A percentile compares a stretch with the other conserved stretches of the same genome.
Conservation (phyloP, 2,797 vertebrate species). For the Brachyrhaphis roseni region DNA sequence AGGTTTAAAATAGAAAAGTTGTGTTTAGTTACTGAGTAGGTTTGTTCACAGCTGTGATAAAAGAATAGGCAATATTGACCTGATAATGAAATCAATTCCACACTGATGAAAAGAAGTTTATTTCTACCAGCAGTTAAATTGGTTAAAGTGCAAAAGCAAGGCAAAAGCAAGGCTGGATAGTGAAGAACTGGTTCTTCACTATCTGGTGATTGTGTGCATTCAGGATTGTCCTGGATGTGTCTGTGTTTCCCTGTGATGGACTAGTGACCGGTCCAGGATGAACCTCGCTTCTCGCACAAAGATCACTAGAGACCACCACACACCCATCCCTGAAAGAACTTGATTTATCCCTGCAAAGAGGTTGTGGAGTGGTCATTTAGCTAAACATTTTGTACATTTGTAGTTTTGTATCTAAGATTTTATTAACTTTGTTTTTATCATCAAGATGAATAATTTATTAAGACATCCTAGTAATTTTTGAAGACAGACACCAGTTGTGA, state of each 20-base stretch:
- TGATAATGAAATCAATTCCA: background rate
- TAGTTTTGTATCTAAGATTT: background rate
- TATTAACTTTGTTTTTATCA: background rate
- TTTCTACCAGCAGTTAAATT: background rate
- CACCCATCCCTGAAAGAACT: no score
- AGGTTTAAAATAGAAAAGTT: background rate
- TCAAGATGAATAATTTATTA: background rate
- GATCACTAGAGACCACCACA: no score
- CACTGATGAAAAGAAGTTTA: background rate
- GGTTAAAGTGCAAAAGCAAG: background rate
- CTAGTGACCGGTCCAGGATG: background rate
- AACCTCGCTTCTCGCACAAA: background rate
- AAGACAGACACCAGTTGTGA: background rate
- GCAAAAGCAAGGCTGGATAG: background rate
- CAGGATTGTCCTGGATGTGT: background rate
- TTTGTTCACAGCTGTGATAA: background rate
- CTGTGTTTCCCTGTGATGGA: background rate
- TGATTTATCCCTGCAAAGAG: background rate
- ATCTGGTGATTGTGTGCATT: background rate
- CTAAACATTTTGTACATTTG: background rate
- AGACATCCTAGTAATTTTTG: background rate
- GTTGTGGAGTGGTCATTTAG: background rate
- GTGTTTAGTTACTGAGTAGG: background rate
- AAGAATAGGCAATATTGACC: background rate
- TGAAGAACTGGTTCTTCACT: background rate